phyloP scores from a whole-genome alignment of 2,888 invertebrate genomes.

The Nemotelus pantherinus region DNA sequence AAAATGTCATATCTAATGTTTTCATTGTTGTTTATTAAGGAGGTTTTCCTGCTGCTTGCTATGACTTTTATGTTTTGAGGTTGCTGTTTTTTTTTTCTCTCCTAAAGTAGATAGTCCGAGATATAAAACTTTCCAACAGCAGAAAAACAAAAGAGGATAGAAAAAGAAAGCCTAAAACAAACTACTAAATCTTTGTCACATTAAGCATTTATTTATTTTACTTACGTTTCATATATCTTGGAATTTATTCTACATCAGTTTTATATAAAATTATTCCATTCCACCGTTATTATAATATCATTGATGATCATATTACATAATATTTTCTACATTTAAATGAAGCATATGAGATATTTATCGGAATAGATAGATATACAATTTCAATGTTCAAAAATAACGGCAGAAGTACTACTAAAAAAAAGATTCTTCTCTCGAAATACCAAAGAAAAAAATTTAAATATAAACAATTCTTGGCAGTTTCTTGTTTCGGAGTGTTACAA shows the following conservation, averaged over 20 bases:
- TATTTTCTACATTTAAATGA: too few relatives aligned
- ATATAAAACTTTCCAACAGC: background rate
- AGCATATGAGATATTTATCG: too few relatives aligned
- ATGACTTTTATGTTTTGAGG: slow-evolving; percentile 15
- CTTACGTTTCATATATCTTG: slow-evolving; percentile 21
- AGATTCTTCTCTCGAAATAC: too few relatives aligned
- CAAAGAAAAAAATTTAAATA: too few relatives aligned
- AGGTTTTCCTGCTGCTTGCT: slow-evolving; percentile 34
- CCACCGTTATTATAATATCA: background rate
- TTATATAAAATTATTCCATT: slow-evolving; percentile 13
- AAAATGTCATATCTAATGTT: slow-evolving; percentile 46
- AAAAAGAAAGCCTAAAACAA: slow-evolving; percentile 40
- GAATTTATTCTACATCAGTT: slow-evolving; percentile 9
- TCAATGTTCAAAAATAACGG: too few relatives aligned
- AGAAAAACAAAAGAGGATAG: slow-evolving; percentile 11
- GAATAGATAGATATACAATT: too few relatives aligned
- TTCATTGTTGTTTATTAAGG: slow-evolving; percentile 24
- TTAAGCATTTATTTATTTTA: slow-evolving; percentile 30
- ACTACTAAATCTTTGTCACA: slow-evolving; percentile 41
- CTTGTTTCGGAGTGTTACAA: too few relatives aligned
- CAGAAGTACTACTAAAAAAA: too few relatives aligned
- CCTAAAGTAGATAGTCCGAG: slow-evolving; percentile 9
- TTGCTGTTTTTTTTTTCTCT: slow-evolving; percentile 12
- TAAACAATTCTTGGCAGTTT: too few relatives aligned
- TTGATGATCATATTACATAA: too few relatives aligned